A percentile compares a stretch with the other conserved stretches of the same genome.
These are phyloP conservation scores for Glyphotaelius pellucidus DNA, from an alignment of 2,888 invertebrate species.

Conservation along the genomic window DNA sequence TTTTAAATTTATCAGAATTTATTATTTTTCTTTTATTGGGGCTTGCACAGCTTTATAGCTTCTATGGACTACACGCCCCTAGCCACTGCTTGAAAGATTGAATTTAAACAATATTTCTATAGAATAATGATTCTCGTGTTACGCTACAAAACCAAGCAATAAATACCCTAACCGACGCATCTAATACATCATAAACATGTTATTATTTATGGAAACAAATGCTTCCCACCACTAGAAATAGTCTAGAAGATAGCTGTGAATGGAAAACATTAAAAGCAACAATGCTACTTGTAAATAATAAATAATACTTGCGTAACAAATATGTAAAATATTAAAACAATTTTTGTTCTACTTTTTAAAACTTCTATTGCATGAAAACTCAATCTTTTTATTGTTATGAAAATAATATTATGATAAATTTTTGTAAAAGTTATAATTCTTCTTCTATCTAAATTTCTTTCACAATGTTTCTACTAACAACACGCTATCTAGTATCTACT, in stretches of 20 bases:
- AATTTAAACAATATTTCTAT: neutral
- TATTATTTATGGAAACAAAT: neutral
- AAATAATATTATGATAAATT: neutral
- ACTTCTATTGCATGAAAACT: neutral
- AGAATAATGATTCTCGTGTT: neutral
- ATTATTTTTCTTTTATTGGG: neutral
- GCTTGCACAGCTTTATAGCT: neutral
- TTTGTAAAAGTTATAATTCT: neutral
- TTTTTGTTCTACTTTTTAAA: neutral
- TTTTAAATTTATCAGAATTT: neutral
- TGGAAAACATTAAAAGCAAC: neutral
- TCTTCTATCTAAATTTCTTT: neutral
- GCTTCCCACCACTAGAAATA: neutral
- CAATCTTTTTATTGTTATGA: neutral
- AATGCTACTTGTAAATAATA: neutral
- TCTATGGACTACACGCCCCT: neutral
- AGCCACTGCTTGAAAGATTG: neutral
- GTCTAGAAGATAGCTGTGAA: neutral
- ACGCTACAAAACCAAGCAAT: neutral
- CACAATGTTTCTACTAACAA: neutral
- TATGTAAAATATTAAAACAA: neutral
- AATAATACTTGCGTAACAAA: neutral
- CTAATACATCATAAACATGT: neutral
- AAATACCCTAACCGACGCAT: neutral
- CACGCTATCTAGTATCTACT: neutral